Evolutionary conservation across 2,113 vertebrate genomes (phyloP).

Genomic region (Lampris incognitus): DNA sequence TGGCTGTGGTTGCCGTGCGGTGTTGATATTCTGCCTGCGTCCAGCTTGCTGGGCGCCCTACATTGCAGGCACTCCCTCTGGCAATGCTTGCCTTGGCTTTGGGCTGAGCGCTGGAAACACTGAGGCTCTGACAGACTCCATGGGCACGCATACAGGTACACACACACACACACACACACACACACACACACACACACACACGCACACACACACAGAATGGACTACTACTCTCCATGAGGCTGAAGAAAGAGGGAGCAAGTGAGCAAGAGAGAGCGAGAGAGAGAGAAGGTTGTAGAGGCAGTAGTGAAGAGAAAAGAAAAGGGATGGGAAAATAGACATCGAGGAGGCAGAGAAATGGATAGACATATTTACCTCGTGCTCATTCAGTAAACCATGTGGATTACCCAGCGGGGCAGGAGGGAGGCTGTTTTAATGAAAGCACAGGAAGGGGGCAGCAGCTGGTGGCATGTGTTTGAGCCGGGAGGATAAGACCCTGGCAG

Average conservation of each 20-base stretch:
- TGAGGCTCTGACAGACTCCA: constrained; percentile 78
- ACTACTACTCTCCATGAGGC: constrained; percentile 56
- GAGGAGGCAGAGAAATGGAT: constrained; percentile 46
- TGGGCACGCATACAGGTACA: constrained; percentile 67
- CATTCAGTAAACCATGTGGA: constrained; percentile 77
- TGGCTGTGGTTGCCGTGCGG: constrained; percentile 76
- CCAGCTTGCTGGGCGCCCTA: constrained; percentile 84
- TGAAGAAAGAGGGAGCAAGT: constrained; percentile 53
- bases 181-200: constrained; percentile 58
- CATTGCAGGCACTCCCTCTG: constrained; percentile 85
- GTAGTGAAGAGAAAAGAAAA: constrained; percentile 30
- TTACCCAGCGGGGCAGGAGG: constrained; percentile 77
- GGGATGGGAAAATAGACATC: constrained; percentile 45
- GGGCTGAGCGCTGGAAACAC: constrained; percentile 76
- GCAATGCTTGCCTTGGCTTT: constrained; percentile 81
- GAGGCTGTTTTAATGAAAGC: constrained; percentile 84
- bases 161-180: constrained; percentile 28
- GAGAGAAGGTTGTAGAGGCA: constrained; percentile 35
- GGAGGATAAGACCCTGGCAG: constrained; percentile 85
- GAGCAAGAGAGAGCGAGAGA: constrained; percentile 26
- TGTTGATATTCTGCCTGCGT: constrained; percentile 86
- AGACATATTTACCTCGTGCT: constrained; percentile 72
- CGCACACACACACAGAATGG: constrained; percentile 51
- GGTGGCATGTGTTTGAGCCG: constrained; percentile 87
- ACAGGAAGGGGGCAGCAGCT: constrained; percentile 85